Base-by-base conservation (phyloP, 2,888 invertebrate genomes). In the Drosophila mimetica region DNA sequence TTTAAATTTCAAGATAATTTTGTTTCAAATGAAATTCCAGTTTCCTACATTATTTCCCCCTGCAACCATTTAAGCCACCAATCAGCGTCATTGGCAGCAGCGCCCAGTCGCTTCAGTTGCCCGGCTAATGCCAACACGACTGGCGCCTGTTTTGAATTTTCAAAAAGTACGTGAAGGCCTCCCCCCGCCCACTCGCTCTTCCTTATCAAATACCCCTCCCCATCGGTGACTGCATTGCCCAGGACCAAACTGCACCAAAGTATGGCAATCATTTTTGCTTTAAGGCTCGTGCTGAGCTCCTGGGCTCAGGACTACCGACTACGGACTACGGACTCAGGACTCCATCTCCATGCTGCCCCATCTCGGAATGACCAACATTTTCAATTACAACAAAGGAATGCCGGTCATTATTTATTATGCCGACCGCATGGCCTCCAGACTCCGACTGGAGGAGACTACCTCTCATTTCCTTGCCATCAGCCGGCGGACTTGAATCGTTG, bases 261-360 rank as follows among this genome's bases (percentile, higher is more conserved):
- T 89, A 87, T 89, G 86, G 89, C 89, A 89, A 89, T 90, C 88
- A 90, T 89, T 89, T 90, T 76, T 82, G 85, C 89, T 88, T 89
- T 80, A 89, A 89, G 82, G 86, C 85, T 72, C 46, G 53, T 55
- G 44, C 57, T 50, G 39, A 71, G 65, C 72, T 54, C 52, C 41
- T n/a, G 53, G 53, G 53, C 53, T 32, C 66, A 34, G 61, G 63
- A 53, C 57, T 47, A 28, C 14, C 50, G 53, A 65, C 67, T 66
- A 66, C 20, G 46, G n/a, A 30, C 18, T 11, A 1, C 14, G 22
- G 13, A 22, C 51, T 14, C 14, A 9, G 59, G 36, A 32, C 65
- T 20, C 44, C 44, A 44, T 28, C 44, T 44, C 44, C 28, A 30
- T 8, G 51, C 57, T 57, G 37, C 61, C 48, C 54, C 60, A 61